phyloP scores from a whole-genome alignment of 2,888 invertebrate genomes.

The Lasioglossum pauxillum region DNA sequence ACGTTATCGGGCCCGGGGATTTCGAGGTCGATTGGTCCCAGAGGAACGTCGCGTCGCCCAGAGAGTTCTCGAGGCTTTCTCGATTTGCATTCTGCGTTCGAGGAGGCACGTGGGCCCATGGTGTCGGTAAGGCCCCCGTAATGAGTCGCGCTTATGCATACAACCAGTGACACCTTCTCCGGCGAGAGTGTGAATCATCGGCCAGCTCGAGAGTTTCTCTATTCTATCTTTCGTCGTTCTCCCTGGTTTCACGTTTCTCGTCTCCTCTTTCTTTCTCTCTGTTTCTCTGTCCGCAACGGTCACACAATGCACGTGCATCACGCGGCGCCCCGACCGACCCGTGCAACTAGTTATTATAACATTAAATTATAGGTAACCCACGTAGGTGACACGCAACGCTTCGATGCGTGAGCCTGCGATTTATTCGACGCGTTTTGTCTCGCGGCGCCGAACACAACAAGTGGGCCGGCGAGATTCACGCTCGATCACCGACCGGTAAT shows the following conservation, averaged over 20 bases:
- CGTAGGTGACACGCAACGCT: conserved; percentile 68
- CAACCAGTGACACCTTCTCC: conserved; percentile 82
- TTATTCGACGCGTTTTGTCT: conserved; percentile 62
- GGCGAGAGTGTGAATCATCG: conserved; percentile 78
- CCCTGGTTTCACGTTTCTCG: conserved; percentile 43
- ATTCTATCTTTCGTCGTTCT: conserved; percentile 42
- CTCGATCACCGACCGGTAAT: conserved; percentile 41
- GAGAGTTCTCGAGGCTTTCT: conserved; percentile 43
- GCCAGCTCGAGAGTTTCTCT: conserved; percentile 68
- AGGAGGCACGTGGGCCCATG: conserved; percentile 70
- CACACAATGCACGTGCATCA: conserved; percentile 71
- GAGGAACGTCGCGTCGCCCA: conserved; percentile 24
- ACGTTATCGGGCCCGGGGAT: conserved; percentile 24
- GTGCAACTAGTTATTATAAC: conserved; percentile 75
- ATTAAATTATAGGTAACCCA: conserved; percentile 72
- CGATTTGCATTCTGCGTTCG: conserved; percentile 67
- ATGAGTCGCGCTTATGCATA: conserved; percentile 81
- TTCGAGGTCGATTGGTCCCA: conserved; percentile 49
- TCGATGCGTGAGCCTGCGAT: conserved; percentile 63
- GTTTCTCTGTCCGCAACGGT: conserved; percentile 13
- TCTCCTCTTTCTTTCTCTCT: conserved; percentile 3
- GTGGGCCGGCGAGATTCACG: conserved; percentile 55
- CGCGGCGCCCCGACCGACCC: conserved; percentile 64
- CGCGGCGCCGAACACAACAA: conserved; percentile 57
- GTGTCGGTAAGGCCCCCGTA: conserved; percentile 66